Conservation (phyloP, 2,797 vertebrate species). For the Ciconia nigra region DNA sequence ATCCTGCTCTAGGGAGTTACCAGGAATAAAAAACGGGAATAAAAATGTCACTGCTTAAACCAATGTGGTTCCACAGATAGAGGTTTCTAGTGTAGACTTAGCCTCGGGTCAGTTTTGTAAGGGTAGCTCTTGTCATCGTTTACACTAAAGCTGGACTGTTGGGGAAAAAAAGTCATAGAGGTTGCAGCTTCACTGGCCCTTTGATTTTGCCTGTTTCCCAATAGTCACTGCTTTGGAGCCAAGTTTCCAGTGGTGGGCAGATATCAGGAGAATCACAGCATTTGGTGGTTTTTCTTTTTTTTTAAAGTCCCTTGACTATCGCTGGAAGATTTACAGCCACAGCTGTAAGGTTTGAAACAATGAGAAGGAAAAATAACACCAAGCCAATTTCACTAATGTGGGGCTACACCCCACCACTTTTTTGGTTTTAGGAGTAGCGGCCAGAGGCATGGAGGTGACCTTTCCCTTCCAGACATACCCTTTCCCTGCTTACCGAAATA, state of each 20-base stretch:
- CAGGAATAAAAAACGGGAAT: constrained; percentile 42
- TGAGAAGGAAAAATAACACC: not conserved
- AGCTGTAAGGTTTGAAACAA: not conserved
- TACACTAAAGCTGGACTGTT: constrained; percentile 1
- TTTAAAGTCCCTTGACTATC: not conserved
- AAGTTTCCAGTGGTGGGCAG: not conserved
- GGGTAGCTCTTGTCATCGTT: constrained; percentile 24
- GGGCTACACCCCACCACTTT: not conserved
- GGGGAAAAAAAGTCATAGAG: not conserved
- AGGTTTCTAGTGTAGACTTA: constrained; percentile 13
- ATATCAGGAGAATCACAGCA: not conserved
- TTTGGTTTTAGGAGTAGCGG: not conserved
- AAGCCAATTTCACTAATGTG: not conserved
- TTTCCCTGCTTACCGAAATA: accelerated
- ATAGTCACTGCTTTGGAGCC: not conserved
- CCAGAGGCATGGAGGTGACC: not conserved
- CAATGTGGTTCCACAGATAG: not conserved
- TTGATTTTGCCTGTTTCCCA: not conserved
- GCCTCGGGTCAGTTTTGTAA: constrained; percentile 45
- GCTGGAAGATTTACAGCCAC: not conserved
- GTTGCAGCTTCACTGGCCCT: not conserved
- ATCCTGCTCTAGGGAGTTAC: constrained; percentile 54
- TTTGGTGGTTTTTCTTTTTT: not conserved
- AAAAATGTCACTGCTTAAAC: constrained; percentile 54
- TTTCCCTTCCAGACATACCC: not conserved